A percentile compares a stretch with the other conserved stretches of the same genome.
Evolutionary conservation across 2,797 vertebrate species (phyloP).

Genomic region (Peromyscus aztecus): DNA sequence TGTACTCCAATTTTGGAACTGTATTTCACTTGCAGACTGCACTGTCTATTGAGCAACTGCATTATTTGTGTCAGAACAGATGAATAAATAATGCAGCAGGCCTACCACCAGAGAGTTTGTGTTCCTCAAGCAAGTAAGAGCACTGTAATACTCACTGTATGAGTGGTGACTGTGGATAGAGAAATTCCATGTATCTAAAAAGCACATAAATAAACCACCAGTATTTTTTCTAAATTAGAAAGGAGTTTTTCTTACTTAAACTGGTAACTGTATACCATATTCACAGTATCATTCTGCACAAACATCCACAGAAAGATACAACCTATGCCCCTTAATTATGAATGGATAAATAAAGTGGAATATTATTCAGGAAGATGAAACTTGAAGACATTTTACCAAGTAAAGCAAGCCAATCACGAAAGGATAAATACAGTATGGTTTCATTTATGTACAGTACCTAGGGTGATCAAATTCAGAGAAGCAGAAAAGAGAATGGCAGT

Average conservation of each 20-base stretch:
- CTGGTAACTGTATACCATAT: neutral
- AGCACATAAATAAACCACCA: conserved; percentile 34
- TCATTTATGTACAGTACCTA: neutral
- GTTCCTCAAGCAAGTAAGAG: conserved; percentile 28
- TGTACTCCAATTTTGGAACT: conserved; percentile 50
- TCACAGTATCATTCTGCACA: neutral
- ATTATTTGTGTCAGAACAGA: conserved; percentile 72
- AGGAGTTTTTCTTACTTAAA: neutral
- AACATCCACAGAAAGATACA: conserved; percentile 18
- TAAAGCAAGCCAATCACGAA: conserved; percentile 35
- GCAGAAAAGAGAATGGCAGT: conserved; percentile 32
- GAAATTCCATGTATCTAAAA: conserved; percentile 38
- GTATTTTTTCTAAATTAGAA: conserved; percentile 15
- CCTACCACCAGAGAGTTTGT: conserved; percentile 1
- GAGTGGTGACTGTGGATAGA: neutral
- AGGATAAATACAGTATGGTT: neutral
- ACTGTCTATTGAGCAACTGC: conserved; percentile 65
- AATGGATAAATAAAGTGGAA: neutral
- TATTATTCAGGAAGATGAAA: conserved; percentile 2
- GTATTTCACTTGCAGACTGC: conserved; percentile 65
- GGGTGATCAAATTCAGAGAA: conserved; percentile 15
- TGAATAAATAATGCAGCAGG: conserved; percentile 74
- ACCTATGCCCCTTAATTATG: neutral
- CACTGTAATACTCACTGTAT: neutral
- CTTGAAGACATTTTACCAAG: conserved; percentile 14